These are phyloP conservation scores for Anneissia japonica DNA, from an alignment of 35 echinoderm and acorn worm genomes.

Conservation along the genomic window DNA sequence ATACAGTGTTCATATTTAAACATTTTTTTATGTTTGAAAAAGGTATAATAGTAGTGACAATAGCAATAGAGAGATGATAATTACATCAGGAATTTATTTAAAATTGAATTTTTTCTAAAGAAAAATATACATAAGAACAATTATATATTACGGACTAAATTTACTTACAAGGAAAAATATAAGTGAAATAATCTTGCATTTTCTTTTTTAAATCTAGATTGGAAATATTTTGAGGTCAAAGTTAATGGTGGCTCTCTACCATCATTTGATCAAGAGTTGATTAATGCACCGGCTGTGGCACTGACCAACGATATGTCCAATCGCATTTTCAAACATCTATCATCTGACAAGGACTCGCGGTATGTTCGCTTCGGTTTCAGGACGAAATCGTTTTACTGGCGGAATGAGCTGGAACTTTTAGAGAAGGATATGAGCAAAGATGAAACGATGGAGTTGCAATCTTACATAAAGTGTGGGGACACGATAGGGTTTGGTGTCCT, in stretches of 20 bases:
- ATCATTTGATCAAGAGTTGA: constrained; percentile 10
- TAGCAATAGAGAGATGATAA: too few relatives aligned
- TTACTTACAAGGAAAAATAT: neutral
- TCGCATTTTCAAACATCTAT: neutral
- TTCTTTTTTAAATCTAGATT: constrained; percentile 46
- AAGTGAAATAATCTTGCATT: too few relatives aligned
- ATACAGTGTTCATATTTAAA: too few relatives aligned
- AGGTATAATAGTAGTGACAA: too few relatives aligned
- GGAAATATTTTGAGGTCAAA: constrained; percentile 78
- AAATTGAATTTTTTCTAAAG: too few relatives aligned
- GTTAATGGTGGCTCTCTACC: constrained; percentile 42
- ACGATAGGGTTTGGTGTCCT: constrained; percentile 71
- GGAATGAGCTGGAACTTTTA: neutral
- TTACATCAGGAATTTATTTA: too few relatives aligned
- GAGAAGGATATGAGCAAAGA: neutral
- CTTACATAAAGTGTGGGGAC: constrained; percentile 54
- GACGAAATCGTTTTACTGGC: neutral
- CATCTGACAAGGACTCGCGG: neutral
- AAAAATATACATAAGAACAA: too few relatives aligned
- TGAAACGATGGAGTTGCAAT: neutral
- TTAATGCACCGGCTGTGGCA: constrained; percentile 57
- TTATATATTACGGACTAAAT: neutral
- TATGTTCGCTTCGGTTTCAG: neutral
- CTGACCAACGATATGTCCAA: constrained; percentile 49
- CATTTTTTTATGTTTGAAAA: too few relatives aligned